Conservation (phyloP, 30 jellyfish, hydroid and myxozoan species). For the Hydractinia echinata region DNA sequence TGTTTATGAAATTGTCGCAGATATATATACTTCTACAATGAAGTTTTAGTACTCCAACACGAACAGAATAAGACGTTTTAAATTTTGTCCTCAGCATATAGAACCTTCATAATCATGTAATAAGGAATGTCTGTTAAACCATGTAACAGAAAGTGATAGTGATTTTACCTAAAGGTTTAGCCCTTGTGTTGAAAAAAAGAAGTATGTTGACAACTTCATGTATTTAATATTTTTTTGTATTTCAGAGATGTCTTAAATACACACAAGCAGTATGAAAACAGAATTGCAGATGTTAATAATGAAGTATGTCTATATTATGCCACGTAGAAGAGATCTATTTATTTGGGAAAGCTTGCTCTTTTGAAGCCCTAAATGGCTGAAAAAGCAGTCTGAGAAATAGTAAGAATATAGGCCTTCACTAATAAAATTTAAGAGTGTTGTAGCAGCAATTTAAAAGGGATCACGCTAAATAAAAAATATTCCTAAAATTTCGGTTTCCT, state of each 20-base stretch:
- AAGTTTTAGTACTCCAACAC: no score
- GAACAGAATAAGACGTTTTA: no score
- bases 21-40: no score
- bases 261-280: conserved; percentile 35
- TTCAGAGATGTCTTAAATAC: conserved; percentile 59
- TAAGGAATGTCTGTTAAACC: no score
- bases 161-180: no score
- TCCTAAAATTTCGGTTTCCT: not conserved
- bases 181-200: no score
- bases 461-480: not conserved
- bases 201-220: not conserved
- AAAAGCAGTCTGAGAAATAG: not conserved
- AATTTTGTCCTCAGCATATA: no score
- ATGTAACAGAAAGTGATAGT: no score
- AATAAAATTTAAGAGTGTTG: not conserved
- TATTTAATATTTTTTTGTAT: not conserved
- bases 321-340: not conserved
- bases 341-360: not conserved
- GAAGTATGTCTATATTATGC: conserved; percentile 43
- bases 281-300: conserved; percentile 47
- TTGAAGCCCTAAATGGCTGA: not conserved
- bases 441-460: not conserved
- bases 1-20: no score
- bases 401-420: no score
- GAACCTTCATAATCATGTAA: no score